Percentiles rank a stretch among this genome's conserved stretches.
These are phyloP conservation scores for Batillaria attramentaria DNA, from an alignment of 1,140 invertebrate genomes.

Conservation along the genomic window DNA sequence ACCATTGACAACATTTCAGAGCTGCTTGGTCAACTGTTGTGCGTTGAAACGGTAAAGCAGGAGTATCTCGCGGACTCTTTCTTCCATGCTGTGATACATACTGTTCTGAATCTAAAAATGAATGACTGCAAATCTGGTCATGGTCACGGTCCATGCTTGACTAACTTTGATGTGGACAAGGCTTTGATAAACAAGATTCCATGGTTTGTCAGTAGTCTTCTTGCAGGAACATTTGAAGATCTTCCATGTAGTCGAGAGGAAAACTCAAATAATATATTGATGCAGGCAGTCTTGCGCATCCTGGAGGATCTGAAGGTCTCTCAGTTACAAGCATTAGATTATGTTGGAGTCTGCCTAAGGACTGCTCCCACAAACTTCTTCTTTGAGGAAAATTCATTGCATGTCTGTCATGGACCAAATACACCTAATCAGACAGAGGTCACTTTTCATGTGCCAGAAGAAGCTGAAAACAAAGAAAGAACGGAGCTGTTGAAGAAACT, in stretches of 20 bases:
- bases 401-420: constrained; percentile 56
- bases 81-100: constrained; percentile 34
- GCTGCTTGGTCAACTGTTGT: constrained; percentile 45
- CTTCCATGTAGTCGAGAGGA: constrained; percentile 12
- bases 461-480: constrained; percentile 41
- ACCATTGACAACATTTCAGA: constrained; percentile 38
- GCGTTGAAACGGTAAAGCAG: constrained; percentile 42
- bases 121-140: constrained; percentile 5
- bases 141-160: neutral
- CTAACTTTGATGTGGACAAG: constrained; percentile 10
- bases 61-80: constrained; percentile 47
- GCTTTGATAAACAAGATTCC: constrained; percentile 23
- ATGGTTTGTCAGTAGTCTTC: neutral
- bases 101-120: constrained; percentile 28
- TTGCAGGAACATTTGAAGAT: neutral
- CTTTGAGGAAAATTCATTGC: constrained; percentile 28
- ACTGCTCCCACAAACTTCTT: constrained; percentile 49
- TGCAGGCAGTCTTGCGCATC: constrained; percentile 35
- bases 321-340: constrained; percentile 35
- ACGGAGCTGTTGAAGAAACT: constrained; percentile 40
- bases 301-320: constrained; percentile 28
- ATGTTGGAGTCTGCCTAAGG: constrained; percentile 55
- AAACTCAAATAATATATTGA: constrained; percentile 18
- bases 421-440: constrained; percentile 48
- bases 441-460: constrained; percentile 48